Percentiles rank a stretch among this genome's conserved stretches.
phyloP scores from a whole-genome alignment of 2,888 invertebrate genomes.

The Norana najaformis region DNA sequence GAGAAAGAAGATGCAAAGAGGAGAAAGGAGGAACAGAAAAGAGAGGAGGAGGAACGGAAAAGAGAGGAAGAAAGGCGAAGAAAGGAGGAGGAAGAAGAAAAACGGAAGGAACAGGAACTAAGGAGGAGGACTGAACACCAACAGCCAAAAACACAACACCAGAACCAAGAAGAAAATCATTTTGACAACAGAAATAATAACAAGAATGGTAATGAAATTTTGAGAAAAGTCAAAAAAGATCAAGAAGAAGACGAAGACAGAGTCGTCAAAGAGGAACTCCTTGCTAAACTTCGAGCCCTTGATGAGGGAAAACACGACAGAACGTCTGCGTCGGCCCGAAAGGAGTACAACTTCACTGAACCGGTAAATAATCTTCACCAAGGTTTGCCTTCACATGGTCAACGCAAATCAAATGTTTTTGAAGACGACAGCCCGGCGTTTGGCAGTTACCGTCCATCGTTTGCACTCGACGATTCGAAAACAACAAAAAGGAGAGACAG shows the following conservation, averaged over 20 bases:
- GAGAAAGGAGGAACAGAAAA: not conserved
- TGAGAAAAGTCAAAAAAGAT: not conserved
- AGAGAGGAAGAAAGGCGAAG: not conserved
- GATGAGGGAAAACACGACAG: not conserved
- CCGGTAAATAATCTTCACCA: slow-evolving; percentile 23
- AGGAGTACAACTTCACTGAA: not conserved
- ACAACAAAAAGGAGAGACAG: not conserved
- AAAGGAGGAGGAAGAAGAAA: not conserved
- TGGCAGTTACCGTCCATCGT: not conserved
- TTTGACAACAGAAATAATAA: not conserved
- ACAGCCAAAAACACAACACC: not conserved
- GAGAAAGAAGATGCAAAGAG: slow-evolving; percentile 1
- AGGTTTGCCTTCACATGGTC: not conserved
- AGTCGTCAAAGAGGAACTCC: not conserved
- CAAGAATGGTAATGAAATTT: not conserved
- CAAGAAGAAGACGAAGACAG: not conserved
- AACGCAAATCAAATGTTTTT: not conserved
- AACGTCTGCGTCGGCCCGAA: not conserved
- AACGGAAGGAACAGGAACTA: not conserved
- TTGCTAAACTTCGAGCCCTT: slow-evolving; percentile 2
- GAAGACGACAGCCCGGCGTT: not conserved
- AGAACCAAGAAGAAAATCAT: not conserved
- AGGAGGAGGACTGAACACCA: not conserved
- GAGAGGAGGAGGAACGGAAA: not conserved
- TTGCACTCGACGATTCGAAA: not conserved